phyloP scores from a whole-genome alignment of 2,797 vertebrate genomes.

The Prunella strophiata region DNA sequence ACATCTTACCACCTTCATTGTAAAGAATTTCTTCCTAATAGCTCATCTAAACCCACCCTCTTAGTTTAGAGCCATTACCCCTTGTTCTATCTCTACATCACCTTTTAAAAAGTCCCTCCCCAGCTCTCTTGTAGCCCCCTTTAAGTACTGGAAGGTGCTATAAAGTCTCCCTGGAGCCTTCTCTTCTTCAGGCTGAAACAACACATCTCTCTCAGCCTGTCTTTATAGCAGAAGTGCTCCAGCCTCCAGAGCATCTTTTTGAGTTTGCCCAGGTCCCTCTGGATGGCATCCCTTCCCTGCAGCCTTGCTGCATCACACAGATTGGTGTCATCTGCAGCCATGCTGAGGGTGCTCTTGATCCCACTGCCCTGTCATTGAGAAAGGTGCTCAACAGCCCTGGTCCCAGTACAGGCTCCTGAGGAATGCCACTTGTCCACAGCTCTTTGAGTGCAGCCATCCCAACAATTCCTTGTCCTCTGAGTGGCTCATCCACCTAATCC shows the following conservation, averaged over 20 bases:
- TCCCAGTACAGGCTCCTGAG: background rate
- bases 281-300: background rate
- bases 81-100: background rate
- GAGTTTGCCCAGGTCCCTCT: background rate
- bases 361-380: background rate
- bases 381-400: background rate
- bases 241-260: background rate
- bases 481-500: background rate
- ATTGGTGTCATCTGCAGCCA: background rate
- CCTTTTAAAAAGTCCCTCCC: background rate
- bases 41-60: background rate
- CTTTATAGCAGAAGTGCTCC: background rate
- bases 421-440: background rate
- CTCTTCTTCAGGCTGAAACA: background rate
- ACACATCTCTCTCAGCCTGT: background rate
- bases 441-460: background rate
- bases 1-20: background rate
- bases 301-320: background rate
- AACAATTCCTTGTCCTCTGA: background rate
- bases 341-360: background rate
- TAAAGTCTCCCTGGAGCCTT: background rate
- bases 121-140: background rate
- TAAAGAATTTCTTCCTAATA: background rate
- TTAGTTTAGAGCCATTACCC: background rate
- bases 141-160: background rate